Percentiles rank a stretch among this genome's conserved stretches.
These are phyloP conservation scores for Tylochromis polylepis DNA, from an alignment of 2,113 vertebrate genomes.

Conservation along the genomic window DNA sequence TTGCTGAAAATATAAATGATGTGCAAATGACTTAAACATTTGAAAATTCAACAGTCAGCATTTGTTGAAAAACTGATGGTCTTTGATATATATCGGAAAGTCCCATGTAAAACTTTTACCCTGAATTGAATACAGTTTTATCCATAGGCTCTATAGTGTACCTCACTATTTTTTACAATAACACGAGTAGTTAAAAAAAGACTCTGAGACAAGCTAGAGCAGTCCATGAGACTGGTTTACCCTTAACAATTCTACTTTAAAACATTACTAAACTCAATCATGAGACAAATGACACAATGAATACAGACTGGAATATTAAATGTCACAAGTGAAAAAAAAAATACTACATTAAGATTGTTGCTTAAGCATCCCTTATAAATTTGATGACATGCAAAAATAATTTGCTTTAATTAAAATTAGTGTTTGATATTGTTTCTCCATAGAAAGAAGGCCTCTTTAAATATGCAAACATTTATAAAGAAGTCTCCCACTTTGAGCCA, in stretches of 20 bases:
- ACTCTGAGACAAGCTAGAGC: not conserved
- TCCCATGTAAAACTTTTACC: not conserved
- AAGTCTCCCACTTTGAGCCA: not conserved
- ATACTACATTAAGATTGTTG: not conserved
- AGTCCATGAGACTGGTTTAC: not conserved
- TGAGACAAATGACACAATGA: not conserved
- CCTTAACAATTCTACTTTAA: not conserved
- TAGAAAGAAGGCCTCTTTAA: not conserved
- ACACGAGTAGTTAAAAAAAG: not conserved
- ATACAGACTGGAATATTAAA: not conserved
- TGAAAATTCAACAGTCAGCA: too few species aligned
- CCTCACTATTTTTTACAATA: not conserved
- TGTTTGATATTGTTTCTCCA: not conserved
- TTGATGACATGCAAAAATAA: fast-evolving
- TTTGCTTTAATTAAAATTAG: not conserved
- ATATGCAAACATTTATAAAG: not conserved
- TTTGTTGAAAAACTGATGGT: too few species aligned
- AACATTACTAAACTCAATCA: not conserved
- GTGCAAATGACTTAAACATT: not conserved
- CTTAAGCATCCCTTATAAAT: not conserved
- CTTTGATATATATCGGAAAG: too few species aligned
- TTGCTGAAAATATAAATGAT: not conserved
- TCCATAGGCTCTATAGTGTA: fast-evolving
- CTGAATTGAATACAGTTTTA: not conserved
- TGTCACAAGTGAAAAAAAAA: not conserved